These are phyloP conservation scores for Drosophila triauraria DNA, from an alignment of 1,140 invertebrate genomes.

Conservation along the genomic window DNA sequence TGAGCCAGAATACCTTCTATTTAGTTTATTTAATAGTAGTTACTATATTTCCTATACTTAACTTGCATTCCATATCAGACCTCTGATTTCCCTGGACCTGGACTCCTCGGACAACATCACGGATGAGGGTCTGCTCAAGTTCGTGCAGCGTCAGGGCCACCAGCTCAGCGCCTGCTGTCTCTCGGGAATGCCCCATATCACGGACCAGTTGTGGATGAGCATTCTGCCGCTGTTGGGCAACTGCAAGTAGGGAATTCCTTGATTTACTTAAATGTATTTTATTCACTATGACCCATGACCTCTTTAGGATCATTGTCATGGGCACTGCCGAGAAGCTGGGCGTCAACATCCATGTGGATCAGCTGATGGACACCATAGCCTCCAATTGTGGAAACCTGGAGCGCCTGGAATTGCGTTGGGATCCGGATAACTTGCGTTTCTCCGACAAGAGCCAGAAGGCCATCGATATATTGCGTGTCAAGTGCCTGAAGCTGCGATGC, in stretches of 20 bases:
- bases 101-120: conserved; percentile 97
- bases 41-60: background rate
- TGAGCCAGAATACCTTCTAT: conserved; percentile 7
- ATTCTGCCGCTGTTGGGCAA: conserved; percentile 95
- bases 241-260: conserved; percentile 90
- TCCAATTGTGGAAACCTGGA: conserved; percentile 96
- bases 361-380: conserved; percentile 98
- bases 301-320: conserved; percentile 96
- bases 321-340: conserved; percentile 98
- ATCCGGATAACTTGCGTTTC: conserved; percentile 98
- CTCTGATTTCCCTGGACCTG: conserved; percentile 95
- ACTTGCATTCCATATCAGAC: conserved; percentile 24
- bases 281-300: background rate
- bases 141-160: conserved; percentile 94
- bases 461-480: conserved; percentile 95
- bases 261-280: background rate
- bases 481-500: conserved; percentile 93
- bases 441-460: conserved; percentile 99
- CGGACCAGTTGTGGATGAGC: conserved; percentile 98
- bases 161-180: conserved; percentile 95
- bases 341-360: conserved; percentile 98
- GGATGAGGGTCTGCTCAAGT: conserved; percentile 96
- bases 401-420: conserved; percentile 97
- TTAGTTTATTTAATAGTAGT: too few species aligned
- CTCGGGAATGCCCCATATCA: conserved; percentile 98